Conservation (phyloP, 2,888 invertebrate species). For the Dexiosoma caninum region DNA sequence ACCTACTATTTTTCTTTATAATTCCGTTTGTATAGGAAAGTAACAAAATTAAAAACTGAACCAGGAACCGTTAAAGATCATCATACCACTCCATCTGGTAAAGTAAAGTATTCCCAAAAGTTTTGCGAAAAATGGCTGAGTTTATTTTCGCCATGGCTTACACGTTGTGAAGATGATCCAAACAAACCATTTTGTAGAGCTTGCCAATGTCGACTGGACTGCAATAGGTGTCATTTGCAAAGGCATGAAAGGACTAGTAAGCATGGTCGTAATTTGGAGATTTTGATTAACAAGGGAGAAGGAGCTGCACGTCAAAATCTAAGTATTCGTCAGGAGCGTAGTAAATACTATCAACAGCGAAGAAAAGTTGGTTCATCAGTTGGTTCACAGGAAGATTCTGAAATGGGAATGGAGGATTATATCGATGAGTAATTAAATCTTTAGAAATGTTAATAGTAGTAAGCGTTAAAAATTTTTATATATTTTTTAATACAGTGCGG, state of each 20-base stretch:
- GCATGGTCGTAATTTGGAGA: constrained; percentile 72
- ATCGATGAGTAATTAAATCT: constrained; percentile 62
- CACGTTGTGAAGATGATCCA: constrained; percentile 70
- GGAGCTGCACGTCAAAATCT: constrained; percentile 70
- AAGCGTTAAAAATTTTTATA: background rate
- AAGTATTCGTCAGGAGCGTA: constrained; percentile 72
- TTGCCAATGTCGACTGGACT: constrained; percentile 73
- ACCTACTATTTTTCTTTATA: constrained; percentile 46
- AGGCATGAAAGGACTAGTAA: constrained; percentile 74
- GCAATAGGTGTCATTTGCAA: constrained; percentile 74
- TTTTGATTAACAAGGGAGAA: constrained; percentile 71
- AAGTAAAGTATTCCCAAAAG: constrained; percentile 72
- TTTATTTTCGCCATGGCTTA: constrained; percentile 74
- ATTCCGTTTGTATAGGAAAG: constrained; percentile 69
- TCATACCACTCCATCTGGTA: constrained; percentile 54
- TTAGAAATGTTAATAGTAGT: background rate
- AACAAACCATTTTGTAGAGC: constrained; percentile 75
- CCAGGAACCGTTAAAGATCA: constrained; percentile 64
- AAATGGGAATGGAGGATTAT: constrained; percentile 64
- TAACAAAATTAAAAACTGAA: constrained; percentile 69
- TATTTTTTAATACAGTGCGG: constrained; percentile 40
- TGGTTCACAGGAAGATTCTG: constrained; percentile 64
- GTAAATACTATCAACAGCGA: constrained; percentile 72
- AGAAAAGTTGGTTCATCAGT: constrained; percentile 63
- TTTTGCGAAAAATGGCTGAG: constrained; percentile 75